phyloP scores from a whole-genome alignment of 2,888 invertebrate genomes.

The Andrena praecox region DNA sequence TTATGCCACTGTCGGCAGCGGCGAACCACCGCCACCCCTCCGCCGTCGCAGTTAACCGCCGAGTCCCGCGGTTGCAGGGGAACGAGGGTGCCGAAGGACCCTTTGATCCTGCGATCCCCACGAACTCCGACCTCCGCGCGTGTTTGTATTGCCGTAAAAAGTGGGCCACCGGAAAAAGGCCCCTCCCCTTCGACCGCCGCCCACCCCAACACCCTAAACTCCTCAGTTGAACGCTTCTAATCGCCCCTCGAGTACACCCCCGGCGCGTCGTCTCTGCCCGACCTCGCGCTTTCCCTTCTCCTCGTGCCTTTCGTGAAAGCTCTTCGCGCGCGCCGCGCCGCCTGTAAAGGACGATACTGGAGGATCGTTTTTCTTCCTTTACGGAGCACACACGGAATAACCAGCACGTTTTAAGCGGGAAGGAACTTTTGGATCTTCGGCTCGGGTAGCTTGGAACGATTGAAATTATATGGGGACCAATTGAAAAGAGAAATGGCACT shows the following conservation, averaged over 20 bases:
- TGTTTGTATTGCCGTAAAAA: constrained; percentile 74
- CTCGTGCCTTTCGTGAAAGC: constrained; percentile 23
- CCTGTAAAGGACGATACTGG: neutral
- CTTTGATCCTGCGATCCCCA: constrained; percentile 72
- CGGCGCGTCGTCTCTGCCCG: constrained; percentile 19
- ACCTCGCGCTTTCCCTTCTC: constrained; percentile 19
- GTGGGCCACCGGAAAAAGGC: constrained; percentile 66
- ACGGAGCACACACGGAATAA: neutral
- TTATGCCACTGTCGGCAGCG: constrained; percentile 64
- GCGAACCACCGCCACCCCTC: constrained; percentile 67
- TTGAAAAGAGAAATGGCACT: neutral
- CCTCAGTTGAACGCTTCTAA: constrained; percentile 46
- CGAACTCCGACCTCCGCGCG: constrained; percentile 46
- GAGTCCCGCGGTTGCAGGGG: constrained; percentile 58
- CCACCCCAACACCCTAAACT: constrained; percentile 30
- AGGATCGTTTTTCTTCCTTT: neutral
- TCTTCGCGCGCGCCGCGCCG: neutral
- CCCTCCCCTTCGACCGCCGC: constrained; percentile 26
- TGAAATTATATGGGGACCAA: neutral
- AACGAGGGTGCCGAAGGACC: constrained; percentile 65
- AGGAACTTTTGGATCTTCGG: neutral
- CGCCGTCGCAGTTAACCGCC: constrained; percentile 70
- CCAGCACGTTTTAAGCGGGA: neutral
- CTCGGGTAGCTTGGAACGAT: neutral
- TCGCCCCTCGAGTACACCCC: constrained; percentile 27